Evolutionary conservation across 2,888 invertebrate species (phyloP).

Genomic region (Lasius fuliginosus): DNA sequence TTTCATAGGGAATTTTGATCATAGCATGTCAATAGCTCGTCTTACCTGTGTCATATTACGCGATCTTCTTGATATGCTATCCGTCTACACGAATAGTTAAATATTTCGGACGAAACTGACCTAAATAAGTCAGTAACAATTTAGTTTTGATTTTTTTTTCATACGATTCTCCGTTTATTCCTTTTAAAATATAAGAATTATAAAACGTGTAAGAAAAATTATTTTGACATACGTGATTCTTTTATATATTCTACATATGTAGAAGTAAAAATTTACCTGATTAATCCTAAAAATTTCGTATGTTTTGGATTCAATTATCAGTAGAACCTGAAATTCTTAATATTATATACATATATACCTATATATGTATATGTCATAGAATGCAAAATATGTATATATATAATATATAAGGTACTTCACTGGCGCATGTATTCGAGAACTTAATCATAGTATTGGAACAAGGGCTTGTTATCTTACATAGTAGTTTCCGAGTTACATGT

Average conservation of each 20-base stretch:
- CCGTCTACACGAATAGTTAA: constrained; percentile 11
- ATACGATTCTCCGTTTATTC: neutral
- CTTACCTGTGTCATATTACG: constrained; percentile 12
- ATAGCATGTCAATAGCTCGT: constrained; percentile 8
- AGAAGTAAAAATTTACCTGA: neutral
- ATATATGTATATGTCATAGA: too few species aligned
- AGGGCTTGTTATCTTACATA: constrained; percentile 9
- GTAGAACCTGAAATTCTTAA: neutral
- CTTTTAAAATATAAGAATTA: neutral
- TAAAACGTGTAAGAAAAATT: neutral
- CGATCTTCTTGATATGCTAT: constrained; percentile 25
- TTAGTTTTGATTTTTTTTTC: neutral
- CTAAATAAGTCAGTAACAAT: neutral
- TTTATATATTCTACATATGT: neutral
- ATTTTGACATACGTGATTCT: neutral
- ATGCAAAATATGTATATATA: too few species aligned
- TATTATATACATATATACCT: too few species aligned
- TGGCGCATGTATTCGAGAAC: neutral
- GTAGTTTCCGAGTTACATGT: constrained; percentile 17
- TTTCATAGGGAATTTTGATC: constrained; percentile 25
- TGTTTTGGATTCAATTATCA: neutral
- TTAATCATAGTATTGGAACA: constrained; percentile 16
- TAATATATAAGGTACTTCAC: neutral
- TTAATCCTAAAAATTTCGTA: neutral
- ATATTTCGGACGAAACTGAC: constrained; percentile 20